Percentiles rank a stretch among this genome's conserved stretches.
These are phyloP conservation scores for Chrysopa pallens DNA, from an alignment of 1,140 invertebrate species.

Conservation along the genomic window DNA sequence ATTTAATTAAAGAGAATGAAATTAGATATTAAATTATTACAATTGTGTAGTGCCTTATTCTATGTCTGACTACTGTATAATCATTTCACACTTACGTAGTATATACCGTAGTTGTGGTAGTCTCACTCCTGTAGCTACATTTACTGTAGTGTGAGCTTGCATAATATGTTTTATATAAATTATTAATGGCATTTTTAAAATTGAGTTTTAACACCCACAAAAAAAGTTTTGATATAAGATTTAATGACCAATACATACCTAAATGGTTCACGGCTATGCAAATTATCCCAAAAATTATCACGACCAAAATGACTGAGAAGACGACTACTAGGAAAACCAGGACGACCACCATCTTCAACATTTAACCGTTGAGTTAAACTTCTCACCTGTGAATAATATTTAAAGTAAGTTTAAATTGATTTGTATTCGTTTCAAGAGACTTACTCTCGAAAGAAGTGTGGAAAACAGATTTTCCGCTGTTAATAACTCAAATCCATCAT, in stretches of 20 bases:
- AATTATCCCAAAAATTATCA: constrained; percentile 18
- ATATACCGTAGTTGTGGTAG: not conserved
- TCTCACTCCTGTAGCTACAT: not conserved
- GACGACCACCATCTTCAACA: constrained; percentile 47
- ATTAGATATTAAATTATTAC: no score
- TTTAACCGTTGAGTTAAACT: constrained; percentile 69
- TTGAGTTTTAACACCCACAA: no score
- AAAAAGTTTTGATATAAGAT: no score
- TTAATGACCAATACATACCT: no score
- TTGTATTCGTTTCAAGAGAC: not conserved
- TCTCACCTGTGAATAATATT: constrained; percentile 36
- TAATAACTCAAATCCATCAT: constrained; percentile 75
- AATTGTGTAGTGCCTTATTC: no score
- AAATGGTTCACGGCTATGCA: not conserved
- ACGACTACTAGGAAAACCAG: constrained; percentile 33
- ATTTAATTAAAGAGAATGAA: no score
- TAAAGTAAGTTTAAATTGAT: no score
- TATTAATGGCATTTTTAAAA: no score
- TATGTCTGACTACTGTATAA: no score
- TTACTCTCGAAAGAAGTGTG: constrained; percentile 62
- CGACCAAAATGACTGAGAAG: constrained; percentile 24
- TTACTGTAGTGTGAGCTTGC: not conserved
- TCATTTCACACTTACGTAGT: no score
- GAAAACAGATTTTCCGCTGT: constrained; percentile 83
- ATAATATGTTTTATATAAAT: no score